A percentile compares a stretch with the other conserved stretches of the same genome.
These are phyloP conservation scores for Xerus rutilus DNA, from an alignment of 2,797 vertebrate genomes.

Conservation along the genomic window DNA sequence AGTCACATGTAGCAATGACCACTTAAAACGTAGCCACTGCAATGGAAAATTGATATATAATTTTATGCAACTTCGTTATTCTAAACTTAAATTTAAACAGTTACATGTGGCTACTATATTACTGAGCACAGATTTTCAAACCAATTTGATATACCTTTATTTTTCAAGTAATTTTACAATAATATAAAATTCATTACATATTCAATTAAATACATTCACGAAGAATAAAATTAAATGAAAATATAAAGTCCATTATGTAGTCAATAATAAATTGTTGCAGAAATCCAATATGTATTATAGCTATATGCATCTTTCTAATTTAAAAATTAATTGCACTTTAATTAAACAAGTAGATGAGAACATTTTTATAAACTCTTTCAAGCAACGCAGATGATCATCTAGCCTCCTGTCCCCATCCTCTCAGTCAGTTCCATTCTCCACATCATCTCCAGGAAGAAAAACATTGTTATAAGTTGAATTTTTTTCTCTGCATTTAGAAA, in stretches of 20 bases:
- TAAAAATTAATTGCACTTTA: slow-evolving; percentile 48
- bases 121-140: slow-evolving; percentile 19
- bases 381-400: background rate
- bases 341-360: slow-evolving; percentile 7
- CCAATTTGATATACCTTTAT: background rate
- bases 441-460: background rate
- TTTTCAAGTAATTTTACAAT: background rate
- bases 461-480: background rate
- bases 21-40: background rate
- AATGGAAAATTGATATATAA: background rate
- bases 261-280: background rate
- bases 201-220: slow-evolving; percentile 8
- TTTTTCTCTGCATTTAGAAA: slow-evolving; percentile 3
- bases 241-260: background rate
- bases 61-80: background rate
- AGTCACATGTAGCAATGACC: background rate
- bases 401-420: no score
- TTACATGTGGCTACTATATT: background rate
- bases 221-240: slow-evolving; percentile 26
- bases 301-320: slow-evolving; percentile 31
- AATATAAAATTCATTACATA: background rate
- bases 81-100: slow-evolving; percentile 1
- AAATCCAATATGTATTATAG: background rate
- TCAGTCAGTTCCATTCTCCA: background rate
- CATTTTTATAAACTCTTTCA: background rate